phyloP scores from a whole-genome alignment of 2,113 vertebrate genomes.

The Nesoenas mayeri region DNA sequence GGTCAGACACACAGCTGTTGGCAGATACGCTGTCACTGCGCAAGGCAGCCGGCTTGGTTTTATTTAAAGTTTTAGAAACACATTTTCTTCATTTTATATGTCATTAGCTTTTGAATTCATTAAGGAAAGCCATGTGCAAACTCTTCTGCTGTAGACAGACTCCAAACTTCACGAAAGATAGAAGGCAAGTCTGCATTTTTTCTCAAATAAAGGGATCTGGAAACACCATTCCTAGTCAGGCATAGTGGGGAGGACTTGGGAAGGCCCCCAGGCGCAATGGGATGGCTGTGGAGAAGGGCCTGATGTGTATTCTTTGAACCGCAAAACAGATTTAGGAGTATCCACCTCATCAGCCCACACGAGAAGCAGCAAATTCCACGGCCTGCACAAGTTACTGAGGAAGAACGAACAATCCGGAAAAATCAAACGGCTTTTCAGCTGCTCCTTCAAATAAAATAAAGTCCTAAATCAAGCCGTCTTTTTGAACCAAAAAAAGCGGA shows the following conservation, averaged over 20 bases:
- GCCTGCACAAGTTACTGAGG: background rate
- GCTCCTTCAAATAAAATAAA: background rate
- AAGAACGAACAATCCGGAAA: background rate
- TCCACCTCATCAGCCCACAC: background rate
- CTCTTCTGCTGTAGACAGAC: background rate
- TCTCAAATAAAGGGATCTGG: background rate
- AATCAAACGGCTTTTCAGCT: slow-evolving; percentile 9
- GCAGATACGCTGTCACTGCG: background rate
- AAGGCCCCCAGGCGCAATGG: background rate
- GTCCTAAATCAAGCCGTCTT: background rate
- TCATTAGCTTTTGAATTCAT: background rate
- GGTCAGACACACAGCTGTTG: background rate
- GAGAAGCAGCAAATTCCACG: background rate
- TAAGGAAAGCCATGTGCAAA: background rate
- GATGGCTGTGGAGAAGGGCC: background rate
- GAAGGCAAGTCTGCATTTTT: background rate
- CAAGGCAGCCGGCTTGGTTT: background rate
- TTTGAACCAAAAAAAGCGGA: background rate
- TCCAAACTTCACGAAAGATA: background rate
- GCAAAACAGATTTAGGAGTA: background rate
- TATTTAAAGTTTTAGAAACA: background rate
- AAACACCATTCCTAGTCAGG: background rate
- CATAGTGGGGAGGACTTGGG: rapidly evolving
- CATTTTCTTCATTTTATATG: background rate
- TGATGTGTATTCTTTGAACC: background rate